Percentiles rank a stretch among this genome's conserved stretches.
These are phyloP conservation scores for Brachionichthys hirsutus DNA, from an alignment of 2,113 vertebrate genomes.

Conservation along the genomic window DNA sequence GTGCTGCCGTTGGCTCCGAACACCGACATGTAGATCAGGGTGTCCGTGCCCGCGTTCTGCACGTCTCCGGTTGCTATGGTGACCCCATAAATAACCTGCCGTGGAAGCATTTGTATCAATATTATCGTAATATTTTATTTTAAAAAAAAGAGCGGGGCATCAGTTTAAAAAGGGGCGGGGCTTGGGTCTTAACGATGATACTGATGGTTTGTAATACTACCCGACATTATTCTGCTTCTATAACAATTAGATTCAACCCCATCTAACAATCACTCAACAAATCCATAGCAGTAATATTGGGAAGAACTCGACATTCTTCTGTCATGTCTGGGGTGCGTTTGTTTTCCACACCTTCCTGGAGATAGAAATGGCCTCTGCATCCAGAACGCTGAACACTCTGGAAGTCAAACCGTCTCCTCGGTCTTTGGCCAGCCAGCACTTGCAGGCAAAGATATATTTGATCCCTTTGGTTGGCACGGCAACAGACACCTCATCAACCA, in stretches of 20 bases:
- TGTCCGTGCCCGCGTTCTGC: slow-evolving; percentile 85
- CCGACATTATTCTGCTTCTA: too few species aligned
- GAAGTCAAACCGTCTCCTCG: slow-evolving; percentile 91
- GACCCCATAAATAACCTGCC: slow-evolving; percentile 89
- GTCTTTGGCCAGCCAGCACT: slow-evolving; percentile 97
- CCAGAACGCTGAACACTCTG: slow-evolving; percentile 87
- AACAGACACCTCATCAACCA: slow-evolving; percentile 88
- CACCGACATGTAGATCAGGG: slow-evolving; percentile 87
- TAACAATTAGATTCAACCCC: too few species aligned
- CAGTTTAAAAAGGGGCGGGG: too few species aligned
- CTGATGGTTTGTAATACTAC: too few species aligned
- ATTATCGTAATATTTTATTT: not conserved
- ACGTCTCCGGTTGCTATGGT: slow-evolving; percentile 89
- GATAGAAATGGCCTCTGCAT: slow-evolving; percentile 85
- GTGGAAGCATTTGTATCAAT: not conserved
- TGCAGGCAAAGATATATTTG: slow-evolving; percentile 88
- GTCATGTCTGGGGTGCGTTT: too few species aligned
- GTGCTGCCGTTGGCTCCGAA: slow-evolving; percentile 90
- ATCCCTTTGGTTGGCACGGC: slow-evolving; percentile 90
- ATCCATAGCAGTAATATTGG: too few species aligned
- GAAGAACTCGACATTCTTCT: too few species aligned
- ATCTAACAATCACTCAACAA: too few species aligned
- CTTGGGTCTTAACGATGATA: too few species aligned
- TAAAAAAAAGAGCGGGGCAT: too few species aligned
- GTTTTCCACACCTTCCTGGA: slow-evolving; percentile 82